phyloP scores from a whole-genome alignment of 30 jellyfish, hydroid and myxozoan genomes.

The Hydractinia echinata region DNA sequence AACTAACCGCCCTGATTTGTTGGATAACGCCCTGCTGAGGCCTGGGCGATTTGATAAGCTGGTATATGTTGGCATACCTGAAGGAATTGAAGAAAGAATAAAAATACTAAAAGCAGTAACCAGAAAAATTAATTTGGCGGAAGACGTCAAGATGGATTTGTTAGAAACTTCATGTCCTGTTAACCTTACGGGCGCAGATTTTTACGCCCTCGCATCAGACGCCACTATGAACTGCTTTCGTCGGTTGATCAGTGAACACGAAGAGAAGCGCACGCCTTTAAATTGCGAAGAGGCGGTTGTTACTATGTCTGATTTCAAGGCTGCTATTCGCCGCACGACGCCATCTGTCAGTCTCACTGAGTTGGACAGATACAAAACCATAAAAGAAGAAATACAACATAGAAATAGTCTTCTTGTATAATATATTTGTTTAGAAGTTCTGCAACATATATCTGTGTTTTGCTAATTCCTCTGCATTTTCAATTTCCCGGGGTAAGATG shows the following conservation, averaged over 20 bases:
- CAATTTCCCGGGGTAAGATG: too few relatives aligned
- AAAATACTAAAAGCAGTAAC: conserved; percentile 63
- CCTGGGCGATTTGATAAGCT: conserved; percentile 93
- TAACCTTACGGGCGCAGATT: conserved; percentile 85
- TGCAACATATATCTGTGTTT: too few relatives aligned
- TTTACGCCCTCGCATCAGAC: conserved; percentile 72
- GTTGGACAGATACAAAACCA: conserved; percentile 48
- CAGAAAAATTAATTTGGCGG: conserved; percentile 46
- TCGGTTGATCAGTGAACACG: conserved; percentile 43
- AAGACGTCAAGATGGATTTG: conserved; percentile 40
- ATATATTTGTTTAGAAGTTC: too few relatives aligned
- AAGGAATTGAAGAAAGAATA: conserved; percentile 54
- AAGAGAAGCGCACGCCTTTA: conserved; percentile 2
- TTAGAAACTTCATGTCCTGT: conserved; percentile 54
- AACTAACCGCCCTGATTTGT: conserved; percentile 93
- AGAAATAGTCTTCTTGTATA: not conserved
- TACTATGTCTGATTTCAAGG: conserved; percentile 37
- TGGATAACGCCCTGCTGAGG: conserved; percentile 69
- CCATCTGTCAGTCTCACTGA: conserved; percentile 65
- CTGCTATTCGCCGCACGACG: conserved; percentile 29
- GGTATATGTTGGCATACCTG: conserved; percentile 81
- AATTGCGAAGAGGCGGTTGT: conserved; percentile 31
- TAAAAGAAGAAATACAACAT: conserved; percentile 32
- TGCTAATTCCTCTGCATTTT: too few relatives aligned
- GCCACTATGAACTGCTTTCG: conserved; percentile 67